Percentiles rank a stretch among this genome's conserved stretches.
Conservation (phyloP, 2,113 vertebrate genomes). For the Atherinomorus stipes region DNA sequence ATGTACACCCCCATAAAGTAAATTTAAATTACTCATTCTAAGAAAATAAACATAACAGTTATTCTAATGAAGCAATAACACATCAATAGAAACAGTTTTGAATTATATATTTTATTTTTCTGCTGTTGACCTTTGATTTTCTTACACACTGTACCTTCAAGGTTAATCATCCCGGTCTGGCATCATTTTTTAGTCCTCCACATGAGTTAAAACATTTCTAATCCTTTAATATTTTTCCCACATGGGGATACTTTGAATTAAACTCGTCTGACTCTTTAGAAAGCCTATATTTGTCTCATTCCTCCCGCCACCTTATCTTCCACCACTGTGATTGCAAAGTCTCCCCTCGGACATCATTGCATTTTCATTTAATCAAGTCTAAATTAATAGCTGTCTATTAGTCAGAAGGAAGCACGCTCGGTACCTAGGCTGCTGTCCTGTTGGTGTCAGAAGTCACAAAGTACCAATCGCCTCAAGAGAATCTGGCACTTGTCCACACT, state of each 20-base stretch:
- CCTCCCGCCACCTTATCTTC: slow-evolving; percentile 17
- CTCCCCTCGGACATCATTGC: slow-evolving; percentile 43
- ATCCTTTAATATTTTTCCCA: background rate
- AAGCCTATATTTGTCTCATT: slow-evolving; percentile 7
- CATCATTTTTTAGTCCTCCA: background rate
- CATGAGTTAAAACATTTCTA: slow-evolving; percentile 1
- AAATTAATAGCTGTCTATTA: slow-evolving; percentile 53
- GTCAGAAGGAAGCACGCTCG: slow-evolving; percentile 27
- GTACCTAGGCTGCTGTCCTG: slow-evolving; percentile 47
- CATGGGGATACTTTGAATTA: slow-evolving; percentile 11
- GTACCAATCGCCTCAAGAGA: slow-evolving; percentile 36
- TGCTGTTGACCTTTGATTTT: no score
- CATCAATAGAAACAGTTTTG: no score
- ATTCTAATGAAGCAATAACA: no score
- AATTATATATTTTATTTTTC: no score
- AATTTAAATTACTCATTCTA: no score
- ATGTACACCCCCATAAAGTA: no score
- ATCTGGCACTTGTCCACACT: slow-evolving; percentile 47
- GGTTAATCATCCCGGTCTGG: slow-evolving; percentile 24
- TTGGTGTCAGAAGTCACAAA: slow-evolving; percentile 54
- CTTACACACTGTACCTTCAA: no score
- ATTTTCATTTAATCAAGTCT: slow-evolving; percentile 66
- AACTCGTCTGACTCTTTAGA: slow-evolving; percentile 19
- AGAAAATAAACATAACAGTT: no score
- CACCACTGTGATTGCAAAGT: slow-evolving; percentile 17